Percentiles rank a stretch among this genome's conserved stretches.
These are phyloP conservation scores for Hemaris fuciformis DNA, from an alignment of 2,888 invertebrate species.

Conservation along the genomic window DNA sequence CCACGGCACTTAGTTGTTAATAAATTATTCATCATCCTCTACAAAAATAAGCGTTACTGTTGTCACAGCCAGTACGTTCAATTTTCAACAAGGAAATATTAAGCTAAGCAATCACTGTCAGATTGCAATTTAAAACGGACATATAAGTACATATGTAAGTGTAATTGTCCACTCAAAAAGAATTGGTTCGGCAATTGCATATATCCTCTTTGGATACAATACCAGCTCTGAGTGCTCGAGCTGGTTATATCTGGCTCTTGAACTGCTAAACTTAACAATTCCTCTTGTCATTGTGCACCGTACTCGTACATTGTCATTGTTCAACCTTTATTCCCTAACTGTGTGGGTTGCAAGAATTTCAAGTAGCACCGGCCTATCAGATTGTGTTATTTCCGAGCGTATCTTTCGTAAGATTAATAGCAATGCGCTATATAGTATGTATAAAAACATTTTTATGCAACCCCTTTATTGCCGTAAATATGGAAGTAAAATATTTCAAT, in stretches of 20 bases:
- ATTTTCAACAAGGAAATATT: neutral
- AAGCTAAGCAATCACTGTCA: constrained; percentile 12
- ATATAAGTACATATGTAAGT: too few species aligned
- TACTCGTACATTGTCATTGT: neutral
- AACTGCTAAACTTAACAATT: neutral
- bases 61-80: neutral
- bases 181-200: constrained; percentile 32
- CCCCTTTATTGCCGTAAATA: too few species aligned
- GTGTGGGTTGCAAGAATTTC: neutral
- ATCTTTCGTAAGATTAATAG: neutral
- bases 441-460: too few species aligned
- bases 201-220: constrained; percentile 31
- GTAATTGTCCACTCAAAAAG: constrained; percentile 34
- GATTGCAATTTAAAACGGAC: constrained; percentile 17
- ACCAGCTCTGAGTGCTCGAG: neutral
- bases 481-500: too few species aligned
- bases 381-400: neutral
- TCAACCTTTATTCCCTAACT: neutral
- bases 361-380: neutral
- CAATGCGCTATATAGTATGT: neutral
- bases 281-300: neutral
- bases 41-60: neutral
- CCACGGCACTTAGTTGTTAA: constrained; percentile 24
- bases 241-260: neutral
- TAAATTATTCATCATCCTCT: constrained; percentile 33